Conservation (phyloP, 2,797 vertebrate genomes). For the Steatocranus sp. region DNA sequence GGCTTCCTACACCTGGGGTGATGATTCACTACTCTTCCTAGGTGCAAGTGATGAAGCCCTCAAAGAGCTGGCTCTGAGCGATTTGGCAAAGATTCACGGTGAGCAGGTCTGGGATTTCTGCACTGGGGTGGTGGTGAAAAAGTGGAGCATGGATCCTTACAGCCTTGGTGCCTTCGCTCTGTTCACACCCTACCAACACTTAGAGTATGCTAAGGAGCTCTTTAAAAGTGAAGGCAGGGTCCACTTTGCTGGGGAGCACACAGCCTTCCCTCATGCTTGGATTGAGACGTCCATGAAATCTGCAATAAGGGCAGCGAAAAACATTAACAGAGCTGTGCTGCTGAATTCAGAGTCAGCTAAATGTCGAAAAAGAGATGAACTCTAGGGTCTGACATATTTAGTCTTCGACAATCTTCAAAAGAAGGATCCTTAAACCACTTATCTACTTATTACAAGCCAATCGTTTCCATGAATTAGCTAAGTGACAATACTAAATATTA, state of each 20-base stretch:
- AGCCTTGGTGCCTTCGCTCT: slow-evolving; percentile 67
- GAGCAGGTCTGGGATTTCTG: slow-evolving; percentile 34
- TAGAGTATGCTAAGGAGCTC: slow-evolving; percentile 51
- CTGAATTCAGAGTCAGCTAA: neutral
- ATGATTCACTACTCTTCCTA: slow-evolving; percentile 27
- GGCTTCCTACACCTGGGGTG: slow-evolving; percentile 53
- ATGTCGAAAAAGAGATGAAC: neutral
- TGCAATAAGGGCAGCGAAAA: slow-evolving; percentile 65
- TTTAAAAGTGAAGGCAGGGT: slow-evolving; percentile 55
- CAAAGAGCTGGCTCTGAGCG: slow-evolving; percentile 49
- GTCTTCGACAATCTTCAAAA: neutral
- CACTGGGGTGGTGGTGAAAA: slow-evolving; percentile 66
- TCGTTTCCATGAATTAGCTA: neutral
- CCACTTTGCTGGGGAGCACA: slow-evolving; percentile 79
- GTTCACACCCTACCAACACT: slow-evolving; percentile 69
- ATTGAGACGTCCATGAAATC: slow-evolving; percentile 79
- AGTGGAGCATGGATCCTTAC: slow-evolving; percentile 65
- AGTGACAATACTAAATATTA: neutral
- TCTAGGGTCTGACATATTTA: neutral
- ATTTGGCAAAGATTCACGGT: slow-evolving; percentile 71
- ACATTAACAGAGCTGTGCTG: slow-evolving; percentile 31
- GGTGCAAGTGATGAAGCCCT: slow-evolving; percentile 29
- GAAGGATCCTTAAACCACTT: neutral
- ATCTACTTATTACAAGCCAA: neutral
- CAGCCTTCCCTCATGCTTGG: slow-evolving; percentile 76